Evolutionary conservation across 1,140 invertebrate species (phyloP), one percentile per base, ranked within the genome.

Genomic region (Bombus ignitus): DNA sequence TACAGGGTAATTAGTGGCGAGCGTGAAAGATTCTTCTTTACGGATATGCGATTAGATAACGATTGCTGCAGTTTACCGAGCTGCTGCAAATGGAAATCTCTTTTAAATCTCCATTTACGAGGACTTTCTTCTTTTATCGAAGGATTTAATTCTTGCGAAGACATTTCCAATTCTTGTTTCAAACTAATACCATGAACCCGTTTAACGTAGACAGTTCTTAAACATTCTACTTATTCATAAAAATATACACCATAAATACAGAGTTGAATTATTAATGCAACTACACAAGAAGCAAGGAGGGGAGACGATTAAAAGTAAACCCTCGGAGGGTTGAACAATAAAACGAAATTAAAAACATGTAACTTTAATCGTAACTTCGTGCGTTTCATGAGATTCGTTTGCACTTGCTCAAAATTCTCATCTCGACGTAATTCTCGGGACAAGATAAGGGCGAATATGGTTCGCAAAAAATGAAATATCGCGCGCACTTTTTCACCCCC

Each of bases 1-100:
- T 87, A 84, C 73, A 77, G 44, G 81, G 73, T 78, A 87, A 87
- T 87, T 83, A 87, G 44, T 18, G 47, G 62, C 28, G 28, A 70
- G 57, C 53, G 66, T 35, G 68, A 73, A 44, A 70, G 47, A 85
- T 81, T 53, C 71, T 35, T 44, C 4, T 59, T 53, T 39, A 42
- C 15, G 47, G 70, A 75, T 74, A 75, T 25, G 84, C 37, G 84
- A 85, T 85, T 85, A 85, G 84, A 68, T 81, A 81, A 32, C 59
- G 71, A 85, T 81, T 85, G 81, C 78, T 44, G n/a, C 44, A 68
- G 79, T 85, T 85, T 75, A 75, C 71, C 22, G 79, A 57, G 71
- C n/a, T 75, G 59, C 62, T 85, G 39, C 44, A 66, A 74, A 81
- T 81, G 79, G 71, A 68, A 85, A 85, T 81, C 84, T 75, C 71